Evolutionary conservation across 2,113 vertebrate genomes (phyloP).

Genomic region (Dicerorhinus sumatrensis): DNA sequence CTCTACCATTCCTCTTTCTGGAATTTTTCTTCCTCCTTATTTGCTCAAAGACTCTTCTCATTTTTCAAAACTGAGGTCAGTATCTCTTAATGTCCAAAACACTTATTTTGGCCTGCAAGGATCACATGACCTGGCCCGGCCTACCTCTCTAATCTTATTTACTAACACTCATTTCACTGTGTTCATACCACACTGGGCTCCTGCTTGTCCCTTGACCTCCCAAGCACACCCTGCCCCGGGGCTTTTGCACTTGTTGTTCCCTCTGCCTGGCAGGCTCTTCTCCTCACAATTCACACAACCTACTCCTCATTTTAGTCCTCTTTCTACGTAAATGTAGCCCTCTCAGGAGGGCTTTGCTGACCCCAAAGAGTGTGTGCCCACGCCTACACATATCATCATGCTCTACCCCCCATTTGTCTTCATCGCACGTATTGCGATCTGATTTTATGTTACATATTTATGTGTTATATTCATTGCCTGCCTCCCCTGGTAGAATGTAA

Average conservation of each 20-base stretch:
- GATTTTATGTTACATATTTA: neutral
- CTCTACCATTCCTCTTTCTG: neutral
- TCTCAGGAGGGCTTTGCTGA: rapidly evolving
- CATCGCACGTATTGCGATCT: rapidly evolving
- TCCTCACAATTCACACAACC: neutral
- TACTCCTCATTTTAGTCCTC: neutral
- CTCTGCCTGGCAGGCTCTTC: neutral
- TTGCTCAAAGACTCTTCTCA: neutral
- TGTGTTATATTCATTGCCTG: neutral
- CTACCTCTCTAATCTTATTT: neutral
- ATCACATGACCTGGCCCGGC: neutral
- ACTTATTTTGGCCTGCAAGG: neutral
- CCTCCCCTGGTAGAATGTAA: neutral
- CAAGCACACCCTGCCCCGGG: neutral
- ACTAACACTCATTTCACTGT: neutral
- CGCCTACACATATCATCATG: rapidly evolving
- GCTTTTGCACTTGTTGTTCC: neutral
- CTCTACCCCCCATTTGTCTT: neutral
- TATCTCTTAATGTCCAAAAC: neutral
- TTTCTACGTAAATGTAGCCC: neutral
- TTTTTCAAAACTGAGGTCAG: constrained; percentile 17
- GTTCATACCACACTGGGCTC: neutral
- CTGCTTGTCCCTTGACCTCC: neutral
- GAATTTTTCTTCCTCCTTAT: constrained; percentile 1
- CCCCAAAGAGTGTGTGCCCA: rapidly evolving